A percentile compares a stretch with the other conserved stretches of the same genome.
These are phyloP conservation scores for Varanus salvator DNA, from an alignment of 2,113 vertebrate genomes.

Conservation along the genomic window DNA sequence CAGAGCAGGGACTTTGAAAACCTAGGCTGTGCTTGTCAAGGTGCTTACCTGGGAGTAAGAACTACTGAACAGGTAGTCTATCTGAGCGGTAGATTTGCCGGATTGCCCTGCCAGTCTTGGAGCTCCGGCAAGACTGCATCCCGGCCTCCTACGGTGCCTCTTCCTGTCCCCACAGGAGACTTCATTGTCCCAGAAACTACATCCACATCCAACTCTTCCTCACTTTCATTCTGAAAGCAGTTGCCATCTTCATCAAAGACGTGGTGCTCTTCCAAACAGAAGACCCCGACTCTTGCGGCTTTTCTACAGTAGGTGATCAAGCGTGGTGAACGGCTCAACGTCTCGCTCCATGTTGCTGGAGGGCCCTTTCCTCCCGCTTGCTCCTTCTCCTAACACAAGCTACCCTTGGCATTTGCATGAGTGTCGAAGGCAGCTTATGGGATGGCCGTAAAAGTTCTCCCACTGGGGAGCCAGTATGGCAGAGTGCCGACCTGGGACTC, in stretches of 20 bases:
- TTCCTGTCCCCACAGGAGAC: constrained; percentile 77
- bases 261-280: constrained; percentile 81
- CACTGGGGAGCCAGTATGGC: no score
- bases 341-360: background rate
- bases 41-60: background rate
- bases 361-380: background rate
- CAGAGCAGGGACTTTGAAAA: no score
- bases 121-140: no score
- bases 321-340: background rate
- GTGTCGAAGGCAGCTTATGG: background rate
- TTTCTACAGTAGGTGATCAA: constrained; percentile 82
- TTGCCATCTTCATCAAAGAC: constrained; percentile 89
- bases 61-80: background rate
- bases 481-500: no score
- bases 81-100: background rate
- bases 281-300: constrained; percentile 85
- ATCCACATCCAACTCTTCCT: constrained; percentile 92
- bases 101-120: background rate
- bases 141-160: background rate
- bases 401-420: background rate
- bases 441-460: background rate
- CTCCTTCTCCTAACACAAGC: background rate
- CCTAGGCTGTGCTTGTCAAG: background rate
- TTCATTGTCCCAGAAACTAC: constrained; percentile 91
- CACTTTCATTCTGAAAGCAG: constrained; percentile 92